Evolutionary conservation across 2,888 invertebrate genomes (phyloP).

Genomic region (Catocala sponsa): DNA sequence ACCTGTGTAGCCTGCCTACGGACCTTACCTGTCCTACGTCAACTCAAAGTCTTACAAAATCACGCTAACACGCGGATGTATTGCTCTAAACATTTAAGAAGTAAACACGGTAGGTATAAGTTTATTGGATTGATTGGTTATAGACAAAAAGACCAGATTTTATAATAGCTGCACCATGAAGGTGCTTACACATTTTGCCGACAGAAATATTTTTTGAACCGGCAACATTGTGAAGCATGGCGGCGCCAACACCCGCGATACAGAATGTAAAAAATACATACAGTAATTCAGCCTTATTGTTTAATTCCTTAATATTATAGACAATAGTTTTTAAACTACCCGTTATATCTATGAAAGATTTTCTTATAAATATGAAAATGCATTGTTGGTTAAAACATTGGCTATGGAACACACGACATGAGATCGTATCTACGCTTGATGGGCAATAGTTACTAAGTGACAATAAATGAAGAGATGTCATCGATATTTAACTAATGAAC

Average conservation of each 20-base stretch:
- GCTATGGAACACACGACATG: conserved; percentile 5
- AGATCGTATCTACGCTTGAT: background rate
- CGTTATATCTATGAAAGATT: conserved; percentile 19
- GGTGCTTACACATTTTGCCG: too few species aligned
- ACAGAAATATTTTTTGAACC: too few species aligned
- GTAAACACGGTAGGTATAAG: too few species aligned
- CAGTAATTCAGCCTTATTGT: conserved; percentile 42
- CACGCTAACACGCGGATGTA: conserved; percentile 12
- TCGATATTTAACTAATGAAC: too few species aligned
- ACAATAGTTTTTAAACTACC: conserved; percentile 2
- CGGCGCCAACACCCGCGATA: background rate
- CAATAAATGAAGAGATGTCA: too few species aligned
- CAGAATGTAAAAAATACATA: background rate
- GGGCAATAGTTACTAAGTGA: background rate
- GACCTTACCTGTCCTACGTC: conserved; percentile 14
- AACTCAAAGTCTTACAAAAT: conserved; percentile 18
- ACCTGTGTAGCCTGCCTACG: conserved; percentile 32
- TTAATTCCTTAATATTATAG: conserved; percentile 36
- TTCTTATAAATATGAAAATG: conserved; percentile 35
- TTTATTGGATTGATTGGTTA: too few species aligned
- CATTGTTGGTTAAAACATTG: conserved; percentile 16
- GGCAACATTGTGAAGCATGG: background rate
- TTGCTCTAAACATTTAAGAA: background rate
- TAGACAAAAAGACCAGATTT: too few species aligned
- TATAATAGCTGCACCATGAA: too few species aligned